Base-by-base conservation (phyloP, 2,888 invertebrate genomes). In the Hanleya hanleyi region DNA sequence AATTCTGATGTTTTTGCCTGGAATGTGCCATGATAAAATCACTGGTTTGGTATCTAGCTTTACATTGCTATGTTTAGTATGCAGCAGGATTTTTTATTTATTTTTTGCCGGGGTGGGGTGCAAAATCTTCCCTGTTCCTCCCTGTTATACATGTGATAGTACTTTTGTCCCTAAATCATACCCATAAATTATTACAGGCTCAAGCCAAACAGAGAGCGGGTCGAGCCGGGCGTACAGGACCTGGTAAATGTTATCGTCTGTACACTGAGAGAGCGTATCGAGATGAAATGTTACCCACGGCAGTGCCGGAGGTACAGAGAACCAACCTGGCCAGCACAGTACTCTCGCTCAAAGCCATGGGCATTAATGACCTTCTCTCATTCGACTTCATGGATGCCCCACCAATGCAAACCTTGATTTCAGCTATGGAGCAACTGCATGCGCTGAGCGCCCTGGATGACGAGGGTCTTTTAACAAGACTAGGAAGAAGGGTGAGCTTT, bases 311-410 rank as follows among this genome's bases (percentile, higher is more conserved):
- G 92, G 99, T 99, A 87, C 99, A 99, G 91, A 93, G 99, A 37
- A 99, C 99, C 0, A 99, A 99, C 92, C 93, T 99, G 83, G 98
- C 98, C 0, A 96, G 96, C 18, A 99, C 98, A 0, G 96, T 98
- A 47, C 91, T 99, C 18, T 98, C 98, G 85, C 92, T 99, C 41
- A 99, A 99, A 91, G 98, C 99, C 0, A 99, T 99, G 99, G 99
- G 99, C 35, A 99, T 99, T 84, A 99, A 99, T 90, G 99, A 99
- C 92, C 92, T 99, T 69, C 92, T 99, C 32, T 96, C 97, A 89
- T 99, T 99, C 90, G 99, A 99, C 92, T 99, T 99, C 92, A 99
- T 99, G 99, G 99, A 99, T 91, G 97, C 99, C 0, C 99, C 99
- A 33, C 98, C 99, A 0, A 97, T 97, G 29, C 98, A 99, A 92